phyloP scores from a whole-genome alignment of 2,113 vertebrate genomes.

The Pleuronectes platessa region DNA sequence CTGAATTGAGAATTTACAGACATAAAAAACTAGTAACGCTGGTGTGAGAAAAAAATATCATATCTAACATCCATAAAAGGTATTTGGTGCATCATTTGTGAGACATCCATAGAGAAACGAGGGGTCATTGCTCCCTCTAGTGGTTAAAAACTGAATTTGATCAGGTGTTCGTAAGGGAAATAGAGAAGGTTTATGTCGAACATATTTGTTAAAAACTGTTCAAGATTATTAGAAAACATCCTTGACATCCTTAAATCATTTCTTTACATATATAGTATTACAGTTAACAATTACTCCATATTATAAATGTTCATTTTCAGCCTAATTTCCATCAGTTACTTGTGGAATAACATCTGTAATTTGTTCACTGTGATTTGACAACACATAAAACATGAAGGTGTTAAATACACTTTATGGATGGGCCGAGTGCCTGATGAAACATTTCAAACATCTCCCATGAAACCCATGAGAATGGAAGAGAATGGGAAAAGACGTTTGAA shows the following conservation, averaged over 20 bases:
- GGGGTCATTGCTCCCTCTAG: conserved; percentile 1
- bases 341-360: background rate
- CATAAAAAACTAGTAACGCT: background rate
- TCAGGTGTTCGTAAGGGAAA: background rate
- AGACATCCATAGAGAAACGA: background rate
- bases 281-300: background rate
- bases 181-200: background rate
- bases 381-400: background rate
- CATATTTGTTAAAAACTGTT: too few species aligned
- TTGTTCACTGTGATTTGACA: background rate
- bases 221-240: too few species aligned
- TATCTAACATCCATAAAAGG: too few species aligned
- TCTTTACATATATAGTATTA: background rate
- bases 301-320: too few species aligned
- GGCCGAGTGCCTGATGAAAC: background rate
- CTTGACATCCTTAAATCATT: too few species aligned
- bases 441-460: background rate
- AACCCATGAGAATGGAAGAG: background rate
- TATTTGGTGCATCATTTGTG: background rate
- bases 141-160: background rate
- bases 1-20: background rate
- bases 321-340: background rate
- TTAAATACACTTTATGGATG: too few species aligned
- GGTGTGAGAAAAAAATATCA: too few species aligned
- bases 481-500: too few species aligned